Conservation (phyloP, 2,797 vertebrate genomes). For the Otus scops region DNA sequence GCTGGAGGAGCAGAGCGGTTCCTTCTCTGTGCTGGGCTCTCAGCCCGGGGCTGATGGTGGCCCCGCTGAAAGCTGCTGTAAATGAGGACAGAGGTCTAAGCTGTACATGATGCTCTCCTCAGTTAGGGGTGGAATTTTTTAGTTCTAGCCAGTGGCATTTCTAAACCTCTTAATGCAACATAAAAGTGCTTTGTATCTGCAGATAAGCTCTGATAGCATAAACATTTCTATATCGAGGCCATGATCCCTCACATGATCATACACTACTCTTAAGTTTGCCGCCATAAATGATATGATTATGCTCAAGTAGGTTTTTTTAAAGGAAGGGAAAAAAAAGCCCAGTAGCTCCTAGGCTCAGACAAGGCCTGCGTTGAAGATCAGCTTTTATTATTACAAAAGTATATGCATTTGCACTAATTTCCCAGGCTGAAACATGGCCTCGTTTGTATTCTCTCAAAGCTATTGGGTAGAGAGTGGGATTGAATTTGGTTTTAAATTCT, state of each 20-base stretch:
- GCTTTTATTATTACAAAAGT: background rate
- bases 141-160: background rate
- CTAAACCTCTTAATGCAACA: background rate
- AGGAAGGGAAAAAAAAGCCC: background rate
- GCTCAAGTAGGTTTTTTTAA: background rate
- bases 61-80: background rate
- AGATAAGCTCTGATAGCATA: background rate
- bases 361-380: background rate
- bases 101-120: background rate
- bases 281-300: background rate
- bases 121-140: background rate
- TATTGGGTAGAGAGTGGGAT: background rate
- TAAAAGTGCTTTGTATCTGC: background rate
- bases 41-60: background rate
- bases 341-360: background rate
- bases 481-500: background rate
- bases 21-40: background rate
- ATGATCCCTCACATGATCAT: background rate
- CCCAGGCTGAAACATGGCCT: background rate
- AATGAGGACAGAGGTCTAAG: background rate
- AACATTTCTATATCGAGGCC: background rate
- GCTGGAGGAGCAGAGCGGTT: background rate
- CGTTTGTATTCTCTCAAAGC: background rate
- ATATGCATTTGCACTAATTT: background rate
- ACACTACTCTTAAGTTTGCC: background rate